Percentiles rank a stretch among this genome's conserved stretches.
phyloP scores from a whole-genome alignment of 2,888 invertebrate species.

The Dryococelus australis region DNA sequence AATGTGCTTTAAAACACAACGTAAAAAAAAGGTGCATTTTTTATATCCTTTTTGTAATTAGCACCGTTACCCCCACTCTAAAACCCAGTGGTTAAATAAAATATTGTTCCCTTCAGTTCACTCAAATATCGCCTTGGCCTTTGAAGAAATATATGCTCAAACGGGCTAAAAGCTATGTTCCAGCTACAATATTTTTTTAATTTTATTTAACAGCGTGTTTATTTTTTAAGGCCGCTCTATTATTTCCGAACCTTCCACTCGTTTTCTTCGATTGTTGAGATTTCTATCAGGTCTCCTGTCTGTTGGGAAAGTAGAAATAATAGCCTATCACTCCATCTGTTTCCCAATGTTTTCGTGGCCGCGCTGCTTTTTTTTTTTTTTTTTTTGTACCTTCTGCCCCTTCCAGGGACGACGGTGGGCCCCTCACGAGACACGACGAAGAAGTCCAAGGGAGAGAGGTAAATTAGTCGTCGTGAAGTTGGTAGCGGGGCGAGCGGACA shows the following conservation, averaged over 20 bases:
- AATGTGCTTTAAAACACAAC: too few relatives aligned
- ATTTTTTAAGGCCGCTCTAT: conserved; percentile 3
- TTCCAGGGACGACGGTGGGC: neutral
- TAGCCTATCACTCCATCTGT: neutral
- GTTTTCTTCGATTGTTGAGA: conserved; percentile 10
- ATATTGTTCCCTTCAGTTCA: neutral
- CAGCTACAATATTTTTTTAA: neutral
- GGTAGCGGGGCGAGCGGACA: neutral
- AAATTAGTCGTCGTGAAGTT: neutral
- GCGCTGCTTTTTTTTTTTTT: neutral
- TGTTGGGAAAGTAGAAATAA: conserved; percentile 3
- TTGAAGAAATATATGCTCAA: neutral
- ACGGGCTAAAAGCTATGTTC: neutral
- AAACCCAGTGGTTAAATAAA: neutral
- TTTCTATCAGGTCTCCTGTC: neutral
- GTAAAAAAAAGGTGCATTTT: neutral
- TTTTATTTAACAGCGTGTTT: neutral
- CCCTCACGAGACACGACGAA: neutral
- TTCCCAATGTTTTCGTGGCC: conserved; percentile 16
- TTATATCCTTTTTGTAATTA: neutral
- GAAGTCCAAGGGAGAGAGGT: neutral
- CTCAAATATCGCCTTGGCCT: neutral
- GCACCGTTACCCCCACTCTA: neutral
- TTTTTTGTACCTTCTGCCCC: neutral
- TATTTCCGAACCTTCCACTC: conserved; percentile 16